Percentiles rank a stretch among this genome's conserved stretches.
Evolutionary conservation across 2,888 invertebrate species (phyloP).

Genomic region (Sceliomorpha sp.): DNA sequence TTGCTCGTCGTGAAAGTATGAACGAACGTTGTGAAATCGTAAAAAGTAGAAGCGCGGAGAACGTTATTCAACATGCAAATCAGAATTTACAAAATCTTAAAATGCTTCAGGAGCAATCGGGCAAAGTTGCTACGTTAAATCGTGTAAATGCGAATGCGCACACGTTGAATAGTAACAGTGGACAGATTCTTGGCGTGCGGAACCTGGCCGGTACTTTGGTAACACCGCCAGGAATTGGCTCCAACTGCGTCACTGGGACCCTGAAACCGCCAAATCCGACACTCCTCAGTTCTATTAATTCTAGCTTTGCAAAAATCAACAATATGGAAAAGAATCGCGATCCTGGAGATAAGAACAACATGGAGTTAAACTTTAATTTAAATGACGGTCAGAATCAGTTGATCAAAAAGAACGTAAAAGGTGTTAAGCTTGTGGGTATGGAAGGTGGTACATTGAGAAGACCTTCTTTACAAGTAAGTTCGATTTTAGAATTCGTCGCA

Average conservation of each 20-base stretch:
- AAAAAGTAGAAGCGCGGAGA: constrained; percentile 59
- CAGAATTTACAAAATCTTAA: constrained; percentile 69
- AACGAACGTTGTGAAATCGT: constrained; percentile 59
- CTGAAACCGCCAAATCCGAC: constrained; percentile 51
- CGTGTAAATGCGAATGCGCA: constrained; percentile 51
- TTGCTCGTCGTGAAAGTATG: constrained; percentile 58
- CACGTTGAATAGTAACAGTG: constrained; percentile 59
- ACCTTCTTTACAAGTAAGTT: constrained; percentile 73
- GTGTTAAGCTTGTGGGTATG: constrained; percentile 77
- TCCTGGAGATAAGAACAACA: constrained; percentile 67
- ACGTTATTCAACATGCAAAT: constrained; percentile 67
- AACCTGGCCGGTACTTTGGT: constrained; percentile 64
- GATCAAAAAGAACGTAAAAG: constrained; percentile 74
- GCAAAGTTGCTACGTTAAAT: constrained; percentile 55
- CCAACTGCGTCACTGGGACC: constrained; percentile 37
- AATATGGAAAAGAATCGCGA: constrained; percentile 34
- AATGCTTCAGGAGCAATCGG: constrained; percentile 65
- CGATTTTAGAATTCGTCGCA: too few relatives aligned
- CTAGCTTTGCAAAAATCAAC: constrained; percentile 43
- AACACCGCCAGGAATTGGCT: constrained; percentile 53
- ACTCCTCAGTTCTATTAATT: constrained; percentile 52
- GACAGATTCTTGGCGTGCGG: constrained; percentile 74
- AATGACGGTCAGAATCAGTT: constrained; percentile 62
- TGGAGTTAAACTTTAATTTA: constrained; percentile 72
- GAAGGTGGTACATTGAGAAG: constrained; percentile 75